phyloP scores from a whole-genome alignment of 2,113 vertebrate species.

The Dasyprocta punctata region DNA sequence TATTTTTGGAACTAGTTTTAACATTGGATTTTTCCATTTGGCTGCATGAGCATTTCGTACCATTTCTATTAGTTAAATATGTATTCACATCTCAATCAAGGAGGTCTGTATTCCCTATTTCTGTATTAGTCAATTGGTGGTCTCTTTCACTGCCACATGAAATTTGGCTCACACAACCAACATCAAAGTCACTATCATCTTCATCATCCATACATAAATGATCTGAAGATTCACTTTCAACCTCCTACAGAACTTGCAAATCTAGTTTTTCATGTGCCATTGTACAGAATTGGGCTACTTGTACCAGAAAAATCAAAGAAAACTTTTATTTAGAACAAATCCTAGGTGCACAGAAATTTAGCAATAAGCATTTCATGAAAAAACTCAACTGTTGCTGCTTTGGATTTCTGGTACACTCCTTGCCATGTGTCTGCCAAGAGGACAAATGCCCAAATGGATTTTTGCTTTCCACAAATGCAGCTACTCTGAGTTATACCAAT shows the following conservation, averaged over 20 bases:
- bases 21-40: neutral
- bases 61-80: neutral
- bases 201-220: neutral
- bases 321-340: neutral
- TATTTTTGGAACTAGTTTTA: neutral
- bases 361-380: neutral
- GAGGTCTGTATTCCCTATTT: neutral
- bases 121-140: neutral
- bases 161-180: neutral
- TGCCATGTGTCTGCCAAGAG: neutral
- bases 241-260: neutral
- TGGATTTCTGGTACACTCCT: neutral
- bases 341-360: neutral
- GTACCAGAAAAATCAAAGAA: neutral
- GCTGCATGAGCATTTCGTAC: neutral
- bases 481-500: neutral
- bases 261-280: neutral
- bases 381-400: neutral
- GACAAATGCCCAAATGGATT: neutral
- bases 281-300: neutral
- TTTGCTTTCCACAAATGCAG: neutral
- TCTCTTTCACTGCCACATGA: neutral
- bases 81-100: neutral
- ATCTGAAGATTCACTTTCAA: neutral
- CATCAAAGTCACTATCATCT: neutral